Evolutionary conservation across 2,888 invertebrate species (phyloP).

Genomic region (Rhagophthalmus giganteus): DNA sequence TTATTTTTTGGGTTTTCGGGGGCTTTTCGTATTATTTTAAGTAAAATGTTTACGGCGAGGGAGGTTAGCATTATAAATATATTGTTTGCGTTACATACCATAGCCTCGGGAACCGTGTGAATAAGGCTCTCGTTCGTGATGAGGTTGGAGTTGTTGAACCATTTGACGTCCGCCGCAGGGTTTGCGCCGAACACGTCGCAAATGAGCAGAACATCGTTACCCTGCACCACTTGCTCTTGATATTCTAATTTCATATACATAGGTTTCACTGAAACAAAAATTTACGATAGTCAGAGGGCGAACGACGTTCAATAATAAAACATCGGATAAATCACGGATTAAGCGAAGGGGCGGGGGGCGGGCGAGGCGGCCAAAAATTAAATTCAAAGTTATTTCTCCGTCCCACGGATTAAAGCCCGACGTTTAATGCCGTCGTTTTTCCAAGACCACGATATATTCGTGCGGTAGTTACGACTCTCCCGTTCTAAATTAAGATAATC

Average conservation of each 20-base stretch:
- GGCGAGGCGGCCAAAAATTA: background rate
- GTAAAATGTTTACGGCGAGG: background rate
- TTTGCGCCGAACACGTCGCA: conserved; percentile 80
- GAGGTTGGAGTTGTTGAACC: conserved; percentile 76
- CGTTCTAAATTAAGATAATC: no score
- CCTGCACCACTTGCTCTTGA: conserved; percentile 77
- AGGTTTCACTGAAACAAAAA: conserved; percentile 76
- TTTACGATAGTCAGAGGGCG: no score
- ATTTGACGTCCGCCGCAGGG: conserved; percentile 81
- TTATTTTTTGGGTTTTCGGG: background rate
- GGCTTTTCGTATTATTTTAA: conserved; percentile 8
- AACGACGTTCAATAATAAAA: no score
- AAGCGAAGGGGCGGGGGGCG: no score
- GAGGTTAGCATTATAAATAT: conserved; percentile 1
- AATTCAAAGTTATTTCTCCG: background rate
- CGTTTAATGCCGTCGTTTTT: background rate
- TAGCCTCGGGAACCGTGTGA: conserved; percentile 37
- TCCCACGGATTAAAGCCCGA: background rate
- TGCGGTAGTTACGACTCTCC: no score
- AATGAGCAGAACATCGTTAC: conserved; percentile 75
- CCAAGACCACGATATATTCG: no score
- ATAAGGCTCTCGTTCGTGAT: conserved; percentile 43
- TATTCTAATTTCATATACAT: conserved; percentile 77
- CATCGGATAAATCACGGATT: no score
- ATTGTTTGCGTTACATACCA: conserved; percentile 31